These are phyloP conservation scores for Leistus spinibarbis DNA, from an alignment of 2,888 invertebrate genomes.

Conservation along the genomic window DNA sequence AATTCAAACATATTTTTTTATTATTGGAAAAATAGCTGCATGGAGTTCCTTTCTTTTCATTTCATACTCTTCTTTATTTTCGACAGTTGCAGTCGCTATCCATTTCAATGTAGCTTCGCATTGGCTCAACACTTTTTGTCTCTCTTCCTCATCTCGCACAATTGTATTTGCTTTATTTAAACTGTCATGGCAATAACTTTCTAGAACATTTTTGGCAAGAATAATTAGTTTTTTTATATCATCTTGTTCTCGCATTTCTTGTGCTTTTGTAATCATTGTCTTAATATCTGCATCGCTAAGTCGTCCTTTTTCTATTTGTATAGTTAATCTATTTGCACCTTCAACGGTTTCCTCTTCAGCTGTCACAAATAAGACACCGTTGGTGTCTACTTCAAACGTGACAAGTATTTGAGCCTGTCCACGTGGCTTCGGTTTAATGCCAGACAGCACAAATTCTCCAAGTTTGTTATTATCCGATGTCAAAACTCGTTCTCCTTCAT, in stretches of 20 bases:
- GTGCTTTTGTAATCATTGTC: conserved; percentile 22
- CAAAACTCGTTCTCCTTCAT: conserved; percentile 40
- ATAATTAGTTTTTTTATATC: conserved; percentile 11
- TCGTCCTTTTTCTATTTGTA: conserved; percentile 16
- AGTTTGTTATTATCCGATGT: conserved; percentile 37
- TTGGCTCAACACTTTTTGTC: neutral
- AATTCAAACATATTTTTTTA: conserved; percentile 24
- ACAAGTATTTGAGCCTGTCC: conserved; percentile 35
- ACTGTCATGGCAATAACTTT: conserved; percentile 16
- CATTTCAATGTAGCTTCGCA: conserved; percentile 18
- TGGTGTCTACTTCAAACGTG: conserved; percentile 40
- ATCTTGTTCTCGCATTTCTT: conserved; percentile 11
- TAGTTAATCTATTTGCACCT: conserved; percentile 1
- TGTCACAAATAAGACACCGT: conserved; percentile 43
- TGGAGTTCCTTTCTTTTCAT: conserved; percentile 18
- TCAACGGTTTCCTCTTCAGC: conserved; percentile 40
- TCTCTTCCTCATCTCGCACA: neutral
- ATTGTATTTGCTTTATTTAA: conserved; percentile 14
- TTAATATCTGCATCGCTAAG: conserved; percentile 15
- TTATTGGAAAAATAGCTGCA: conserved; percentile 9
- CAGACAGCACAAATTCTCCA: conserved; percentile 39
- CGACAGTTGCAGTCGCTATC: neutral
- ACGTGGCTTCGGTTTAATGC: conserved; percentile 33
- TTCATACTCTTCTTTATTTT: conserved; percentile 18
- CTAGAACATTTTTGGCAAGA: conserved; percentile 14